Evolutionary conservation across 2,888 invertebrate species (phyloP).

Genomic region (Drosophila pegasa): DNA sequence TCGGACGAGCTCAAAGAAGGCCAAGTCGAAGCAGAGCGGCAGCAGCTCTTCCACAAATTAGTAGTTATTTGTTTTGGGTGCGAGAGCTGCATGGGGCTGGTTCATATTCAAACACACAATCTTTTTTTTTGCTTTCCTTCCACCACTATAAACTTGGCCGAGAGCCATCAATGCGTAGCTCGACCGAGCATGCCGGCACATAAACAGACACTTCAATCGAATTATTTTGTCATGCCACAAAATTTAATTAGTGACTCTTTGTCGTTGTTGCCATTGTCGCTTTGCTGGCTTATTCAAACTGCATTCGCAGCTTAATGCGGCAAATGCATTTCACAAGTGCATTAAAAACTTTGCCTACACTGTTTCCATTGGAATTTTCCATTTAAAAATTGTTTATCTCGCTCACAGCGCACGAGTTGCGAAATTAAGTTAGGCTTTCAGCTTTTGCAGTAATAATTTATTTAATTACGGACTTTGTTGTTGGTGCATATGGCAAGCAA

Average conservation of each 20-base stretch:
- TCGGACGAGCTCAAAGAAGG: conserved; percentile 56
- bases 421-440: conserved; percentile 7
- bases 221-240: conserved; percentile 62
- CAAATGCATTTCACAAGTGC: conserved; percentile 50
- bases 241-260: conserved; percentile 66
- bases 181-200: conserved; percentile 15
- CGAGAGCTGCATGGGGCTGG: conserved; percentile 26
- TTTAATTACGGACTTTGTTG: background rate
- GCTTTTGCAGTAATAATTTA: conserved; percentile 9
- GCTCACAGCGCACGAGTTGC: background rate
- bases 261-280: conserved; percentile 15
- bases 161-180: conserved; percentile 19
- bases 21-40: conserved; percentile 26
- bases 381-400: conserved; percentile 7
- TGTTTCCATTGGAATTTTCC: conserved; percentile 3
- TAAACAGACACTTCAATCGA: conserved; percentile 55
- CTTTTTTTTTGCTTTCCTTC: conserved; percentile 1
- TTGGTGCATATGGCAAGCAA: no score
- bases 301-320: conserved; percentile 31
- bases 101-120: background rate
- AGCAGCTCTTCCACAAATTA: conserved; percentile 56
- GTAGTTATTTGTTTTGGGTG: conserved; percentile 76
- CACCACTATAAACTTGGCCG: conserved; percentile 32
- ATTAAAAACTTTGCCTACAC: conserved; percentile 27
- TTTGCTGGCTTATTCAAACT: conserved; percentile 33